Percentiles rank a stretch among this genome's conserved stretches.
phyloP scores from a whole-genome alignment of 2,888 invertebrate species.

The Megalurothrips usitatus region DNA sequence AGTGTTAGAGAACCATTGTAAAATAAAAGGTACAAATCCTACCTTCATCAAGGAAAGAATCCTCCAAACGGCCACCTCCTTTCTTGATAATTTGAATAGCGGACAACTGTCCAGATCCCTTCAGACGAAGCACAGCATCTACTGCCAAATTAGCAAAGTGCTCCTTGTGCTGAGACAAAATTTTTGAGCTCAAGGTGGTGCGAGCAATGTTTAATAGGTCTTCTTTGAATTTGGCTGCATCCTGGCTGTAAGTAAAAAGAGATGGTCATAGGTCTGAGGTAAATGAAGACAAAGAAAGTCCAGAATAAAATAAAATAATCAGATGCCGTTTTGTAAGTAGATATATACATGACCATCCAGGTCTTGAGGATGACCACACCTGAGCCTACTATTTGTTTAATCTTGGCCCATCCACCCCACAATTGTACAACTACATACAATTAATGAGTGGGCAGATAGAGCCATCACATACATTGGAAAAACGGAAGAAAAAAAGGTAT shows the following conservation, averaged over 20 bases:
- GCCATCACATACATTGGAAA: background rate
- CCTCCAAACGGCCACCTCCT: conserved; percentile 84
- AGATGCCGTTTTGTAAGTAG: background rate
- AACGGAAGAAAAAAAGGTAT: background rate
- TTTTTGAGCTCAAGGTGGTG: conserved; percentile 97
- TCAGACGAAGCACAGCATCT: conserved; percentile 88
- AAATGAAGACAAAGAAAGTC: background rate
- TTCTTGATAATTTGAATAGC: conserved; percentile 98
- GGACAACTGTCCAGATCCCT: conserved; percentile 90
- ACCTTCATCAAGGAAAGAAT: conserved; percentile 93
- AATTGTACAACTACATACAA: background rate
- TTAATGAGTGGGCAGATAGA: background rate
- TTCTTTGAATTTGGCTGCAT: conserved; percentile 70
- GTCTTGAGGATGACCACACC: conserved; percentile 22
- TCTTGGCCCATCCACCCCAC: background rate
- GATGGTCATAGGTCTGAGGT: background rate
- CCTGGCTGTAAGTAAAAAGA: conserved; percentile 49
- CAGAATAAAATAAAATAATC: background rate
- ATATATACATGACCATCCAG: conserved; percentile 27
- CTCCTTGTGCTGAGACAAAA: conserved; percentile 94
- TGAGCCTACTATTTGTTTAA: background rate
- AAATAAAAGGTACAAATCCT: conserved; percentile 4
- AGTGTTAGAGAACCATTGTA: background rate
- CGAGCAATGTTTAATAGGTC: conserved; percentile 95
- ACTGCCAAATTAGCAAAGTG: conserved; percentile 93